Evolutionary conservation across 1,140 invertebrate genomes (phyloP).

Genomic region (Coptotermes formosanus): DNA sequence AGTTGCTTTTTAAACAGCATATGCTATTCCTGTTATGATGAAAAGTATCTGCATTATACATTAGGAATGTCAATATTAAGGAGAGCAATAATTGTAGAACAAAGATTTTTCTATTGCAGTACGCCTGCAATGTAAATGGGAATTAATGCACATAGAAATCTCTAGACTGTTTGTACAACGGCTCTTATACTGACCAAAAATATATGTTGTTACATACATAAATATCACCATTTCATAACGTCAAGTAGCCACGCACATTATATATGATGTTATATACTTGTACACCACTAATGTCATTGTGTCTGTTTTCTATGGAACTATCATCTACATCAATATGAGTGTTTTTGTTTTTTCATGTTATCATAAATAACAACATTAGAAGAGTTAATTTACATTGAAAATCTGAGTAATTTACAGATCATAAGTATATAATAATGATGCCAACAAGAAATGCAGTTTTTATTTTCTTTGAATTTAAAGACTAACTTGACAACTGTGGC

Average conservation of each 20-base stretch:
- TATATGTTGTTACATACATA: constrained; percentile 35
- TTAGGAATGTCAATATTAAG: background rate
- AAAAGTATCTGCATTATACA: no score
- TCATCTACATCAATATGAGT: background rate
- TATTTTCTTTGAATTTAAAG: background rate
- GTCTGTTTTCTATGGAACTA: background rate
- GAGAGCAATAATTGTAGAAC: background rate
- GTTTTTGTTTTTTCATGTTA: background rate
- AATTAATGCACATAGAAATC: constrained; percentile 27
- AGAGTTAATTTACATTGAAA: background rate
- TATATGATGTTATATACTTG: constrained; percentile 29
- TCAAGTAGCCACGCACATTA: constrained; percentile 14
- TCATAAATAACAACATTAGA: background rate
- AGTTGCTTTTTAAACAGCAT: background rate
- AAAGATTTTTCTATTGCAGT: background rate
- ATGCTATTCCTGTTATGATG: background rate
- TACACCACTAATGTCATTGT: constrained; percentile 26
- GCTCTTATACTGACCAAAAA: constrained; percentile 34
- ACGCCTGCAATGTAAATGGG: constrained; percentile 14
- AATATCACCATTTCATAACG: constrained; percentile 29
- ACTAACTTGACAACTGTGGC: constrained; percentile 10
- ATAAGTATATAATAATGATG: constrained; percentile 23
- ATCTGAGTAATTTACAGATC: background rate
- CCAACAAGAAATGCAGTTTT: constrained; percentile 22
- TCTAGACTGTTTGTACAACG: constrained; percentile 29